Evolutionary conservation across 2,797 vertebrate genomes (phyloP), one percentile per base, ranked within the genome.

Genomic region (Pipistrellus pipistrellus): DNA sequence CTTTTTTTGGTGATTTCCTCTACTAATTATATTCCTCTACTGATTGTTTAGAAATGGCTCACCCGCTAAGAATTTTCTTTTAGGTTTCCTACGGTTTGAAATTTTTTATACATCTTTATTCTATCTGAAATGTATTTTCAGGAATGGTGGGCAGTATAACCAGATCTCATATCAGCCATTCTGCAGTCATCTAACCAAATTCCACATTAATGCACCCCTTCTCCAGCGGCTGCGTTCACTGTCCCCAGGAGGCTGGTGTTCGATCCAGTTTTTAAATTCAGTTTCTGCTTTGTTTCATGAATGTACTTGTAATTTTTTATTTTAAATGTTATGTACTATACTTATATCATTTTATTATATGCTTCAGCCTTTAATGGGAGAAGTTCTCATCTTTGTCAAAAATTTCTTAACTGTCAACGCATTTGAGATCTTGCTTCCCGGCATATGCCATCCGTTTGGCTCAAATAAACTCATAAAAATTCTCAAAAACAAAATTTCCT

Each of bases 311-410:
- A 53, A n/a, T 6, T 51, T 44, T 75, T 78, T 71, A 53, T 92
- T 73, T 46, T 35, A 64, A 78, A 62, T 53, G 20, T 14, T 69
- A 13, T 21, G 2, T 64, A 35, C 41, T 18, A 23, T 13, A 76
- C 25, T 46, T 88, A 53, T 21, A 41, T 59, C 69, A 83, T 35
- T 93, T 71, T 85, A 32, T 32, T 64, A 44, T 41, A 44, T 64
- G 41, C 73, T 64, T 83, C 44, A 38, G 27, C 30, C 27, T 77
- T n/a, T 95, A 62, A 4, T 55, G 35, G 14, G 44, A 35, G 53
- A 73, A 88, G 23, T 87, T 88, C 41, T 76, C 14, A 55, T 35
- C 30, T 95, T 53, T 78, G 53, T 88, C 44, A 84, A 88, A 84
- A 66, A 64, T 57, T 77, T 53, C 64, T 77, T 84, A 32, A n/a